Base-by-base conservation (phyloP, 30 jellyfish, hydroid and myxozoan genomes). In the Pseudorhiza aurosa region DNA sequence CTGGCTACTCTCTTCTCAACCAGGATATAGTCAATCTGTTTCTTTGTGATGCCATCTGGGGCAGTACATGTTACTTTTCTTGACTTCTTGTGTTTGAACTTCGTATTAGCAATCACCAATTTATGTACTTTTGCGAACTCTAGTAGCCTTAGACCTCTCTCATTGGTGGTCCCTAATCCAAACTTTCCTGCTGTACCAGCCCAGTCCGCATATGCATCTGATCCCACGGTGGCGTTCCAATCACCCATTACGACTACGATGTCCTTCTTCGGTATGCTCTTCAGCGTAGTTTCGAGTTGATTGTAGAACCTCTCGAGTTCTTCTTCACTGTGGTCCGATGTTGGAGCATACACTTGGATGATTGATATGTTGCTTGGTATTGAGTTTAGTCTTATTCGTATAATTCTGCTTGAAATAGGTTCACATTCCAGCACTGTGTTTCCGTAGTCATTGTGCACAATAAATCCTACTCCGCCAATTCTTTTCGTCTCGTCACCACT, bases 311-410 rank as follows among this genome's bases (percentile, higher is more conserved):
- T 30, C 56, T 75, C 88, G 32, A 75, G 39, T 7, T 68, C 47
- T 55, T 75, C 81, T 29, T 58, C 88, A 44, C 22, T 75, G 81
- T 46, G 1, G 15, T 75, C 82, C 15, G 79, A 55, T 15, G 88
- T 75, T 37, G 88, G 88, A 30, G 88, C 88, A 58, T 55, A 55
- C 88, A 56, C 82, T 37, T 75, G 88, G 8, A 58, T 75, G 68
- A 75, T 58, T 7, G 80, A 53, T 42, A 75, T 40, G 47, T 75
- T 53, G n/a, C 64, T 53, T 33, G 81, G 81, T 67, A 50, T 39
- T 35, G 68, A 9, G 28, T 49, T 19, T 26, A 72, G 75, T 35
- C 76, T 72, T 43, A 75, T 53, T 43, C 47, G 56, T 53, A 75
- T 55, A 67, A 75, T 75, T 75, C 88, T 75, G 81, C 65, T 58